phyloP scores from a whole-genome alignment of 1,140 invertebrate genomes.

The Mycetomoellerius zeteki region DNA sequence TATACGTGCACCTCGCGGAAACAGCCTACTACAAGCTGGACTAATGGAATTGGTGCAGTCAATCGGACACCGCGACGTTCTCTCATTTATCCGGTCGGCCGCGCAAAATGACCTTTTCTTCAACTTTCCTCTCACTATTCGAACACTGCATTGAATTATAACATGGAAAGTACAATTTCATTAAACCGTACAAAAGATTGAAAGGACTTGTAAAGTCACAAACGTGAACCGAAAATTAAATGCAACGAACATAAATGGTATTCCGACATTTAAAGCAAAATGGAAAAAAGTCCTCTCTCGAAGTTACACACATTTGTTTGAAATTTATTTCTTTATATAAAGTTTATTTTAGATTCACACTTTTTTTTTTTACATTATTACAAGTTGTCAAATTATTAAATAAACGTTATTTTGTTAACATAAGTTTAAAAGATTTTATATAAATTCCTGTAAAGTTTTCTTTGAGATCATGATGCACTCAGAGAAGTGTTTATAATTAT shows the following conservation, averaged over 20 bases:
- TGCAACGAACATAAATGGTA: not conserved
- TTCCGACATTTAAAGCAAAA: not conserved
- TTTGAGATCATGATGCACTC: not conserved
- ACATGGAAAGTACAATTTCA: not conserved
- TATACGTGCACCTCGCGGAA: constrained; percentile 30
- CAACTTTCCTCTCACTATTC: constrained; percentile 21
- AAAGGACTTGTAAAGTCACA: not conserved
- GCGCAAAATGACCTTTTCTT: constrained; percentile 21
- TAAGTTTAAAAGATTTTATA: not conserved
- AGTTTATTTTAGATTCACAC: not conserved
- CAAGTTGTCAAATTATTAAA: not conserved
- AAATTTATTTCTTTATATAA: constrained; percentile 2
- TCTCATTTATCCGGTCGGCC: constrained; percentile 33
- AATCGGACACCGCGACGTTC: constrained; percentile 50
- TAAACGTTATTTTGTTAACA: not conserved
- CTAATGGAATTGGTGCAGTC: constrained; percentile 64
- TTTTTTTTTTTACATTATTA: not conserved
- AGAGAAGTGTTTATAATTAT: no score
- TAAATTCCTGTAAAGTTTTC: not conserved
- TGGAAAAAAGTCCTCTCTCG: not conserved
- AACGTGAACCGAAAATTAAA: constrained; percentile 2
- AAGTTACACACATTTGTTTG: not conserved
- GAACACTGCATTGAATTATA: constrained; percentile 37
- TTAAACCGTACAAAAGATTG: constrained; percentile 16
- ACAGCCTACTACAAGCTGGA: constrained; percentile 32